Conservation (phyloP, 2,113 vertebrate genomes). For the Sander lucioperca region DNA sequence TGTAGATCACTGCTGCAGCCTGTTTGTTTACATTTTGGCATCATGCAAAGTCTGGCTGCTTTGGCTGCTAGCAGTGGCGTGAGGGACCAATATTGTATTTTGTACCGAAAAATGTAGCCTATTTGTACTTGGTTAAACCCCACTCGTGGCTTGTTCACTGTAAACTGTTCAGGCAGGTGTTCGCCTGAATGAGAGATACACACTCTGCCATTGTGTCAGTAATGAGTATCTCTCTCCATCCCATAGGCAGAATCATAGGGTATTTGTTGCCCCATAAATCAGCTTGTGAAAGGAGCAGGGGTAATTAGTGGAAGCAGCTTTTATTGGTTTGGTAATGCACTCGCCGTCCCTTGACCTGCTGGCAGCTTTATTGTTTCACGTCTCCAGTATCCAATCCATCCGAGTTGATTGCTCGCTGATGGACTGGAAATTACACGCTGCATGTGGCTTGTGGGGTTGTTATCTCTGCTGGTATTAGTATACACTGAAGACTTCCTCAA, state of each 20-base stretch:
- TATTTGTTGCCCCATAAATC: slow-evolving; percentile 56
- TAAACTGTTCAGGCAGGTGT: not conserved
- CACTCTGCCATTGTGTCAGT: slow-evolving; percentile 1
- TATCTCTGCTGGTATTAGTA: slow-evolving; percentile 10
- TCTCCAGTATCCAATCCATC: slow-evolving; percentile 29
- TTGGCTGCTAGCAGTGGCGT: not conserved
- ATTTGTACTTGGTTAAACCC: not conserved
- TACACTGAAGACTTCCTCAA: not conserved
- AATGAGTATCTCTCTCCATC: slow-evolving; percentile 8
- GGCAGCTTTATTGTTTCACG: slow-evolving; percentile 47
- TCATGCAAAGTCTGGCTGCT: not conserved
- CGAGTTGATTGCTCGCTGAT: slow-evolving; percentile 31
- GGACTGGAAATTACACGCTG: slow-evolving; percentile 36
- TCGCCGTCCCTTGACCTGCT: slow-evolving; percentile 27
- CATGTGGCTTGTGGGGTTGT: slow-evolving; percentile 22
- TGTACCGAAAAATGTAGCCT: not conserved
- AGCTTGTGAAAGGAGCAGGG: slow-evolving; percentile 42
- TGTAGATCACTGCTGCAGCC: too few species aligned
- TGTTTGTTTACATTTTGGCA: not conserved
- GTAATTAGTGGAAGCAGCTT: slow-evolving; percentile 59
- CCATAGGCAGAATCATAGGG: slow-evolving; percentile 8
- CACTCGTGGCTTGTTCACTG: not conserved
- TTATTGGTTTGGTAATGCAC: slow-evolving; percentile 52
- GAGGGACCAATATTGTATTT: too few species aligned
- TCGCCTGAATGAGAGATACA: not conserved